Percentiles rank a stretch among this genome's conserved stretches.
Conservation (phyloP, 2,113 vertebrate genomes). For the Strix aluco region DNA sequence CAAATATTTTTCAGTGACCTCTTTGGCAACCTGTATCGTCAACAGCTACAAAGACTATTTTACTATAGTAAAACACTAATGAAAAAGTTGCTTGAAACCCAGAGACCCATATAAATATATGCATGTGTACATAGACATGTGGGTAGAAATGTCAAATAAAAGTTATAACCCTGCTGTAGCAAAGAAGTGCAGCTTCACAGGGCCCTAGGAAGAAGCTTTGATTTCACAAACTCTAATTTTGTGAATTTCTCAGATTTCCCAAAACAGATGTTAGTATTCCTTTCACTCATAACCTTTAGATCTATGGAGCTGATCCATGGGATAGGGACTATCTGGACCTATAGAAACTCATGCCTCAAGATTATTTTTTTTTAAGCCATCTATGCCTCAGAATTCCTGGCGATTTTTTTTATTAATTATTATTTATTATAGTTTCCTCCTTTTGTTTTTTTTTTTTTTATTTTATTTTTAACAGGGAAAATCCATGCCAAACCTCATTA, state of each 20-base stretch:
- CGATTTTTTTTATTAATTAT: not conserved
- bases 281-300: not conserved
- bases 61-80: not conserved
- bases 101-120: not conserved
- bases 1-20: not conserved
- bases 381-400: constrained; percentile 45
- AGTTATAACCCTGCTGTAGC: fast-evolving
- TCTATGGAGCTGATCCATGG: not conserved
- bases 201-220: not conserved
- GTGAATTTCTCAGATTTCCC: not conserved
- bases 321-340: not conserved
- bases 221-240: not conserved
- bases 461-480: constrained; percentile 19
- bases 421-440: not conserved
- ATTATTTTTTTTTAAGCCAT: constrained; percentile 19
- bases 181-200: not conserved
- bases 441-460: not conserved
- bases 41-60: not conserved
- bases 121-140: fast-evolving
- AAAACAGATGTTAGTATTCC: not conserved
- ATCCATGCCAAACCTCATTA: constrained; percentile 55
- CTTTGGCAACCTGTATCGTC: fast-evolving
- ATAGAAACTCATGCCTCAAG: not conserved
- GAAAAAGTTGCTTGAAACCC: not conserved
- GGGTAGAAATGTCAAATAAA: not conserved